Percentiles rank a stretch among this genome's conserved stretches.
phyloP scores from a whole-genome alignment of 1,140 invertebrate species.

The Helicoverpa zea region DNA sequence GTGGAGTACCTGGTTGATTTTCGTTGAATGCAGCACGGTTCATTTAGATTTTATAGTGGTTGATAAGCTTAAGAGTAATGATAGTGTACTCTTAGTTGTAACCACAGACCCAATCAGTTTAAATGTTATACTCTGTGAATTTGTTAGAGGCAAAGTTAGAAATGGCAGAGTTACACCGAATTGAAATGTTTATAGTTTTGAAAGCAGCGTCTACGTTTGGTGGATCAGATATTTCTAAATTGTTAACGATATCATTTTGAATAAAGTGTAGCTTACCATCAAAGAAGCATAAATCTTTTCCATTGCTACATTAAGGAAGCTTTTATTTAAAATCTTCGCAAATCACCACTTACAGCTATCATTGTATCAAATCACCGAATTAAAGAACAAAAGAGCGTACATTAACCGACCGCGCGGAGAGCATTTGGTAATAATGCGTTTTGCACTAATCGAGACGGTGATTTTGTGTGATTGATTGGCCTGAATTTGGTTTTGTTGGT shows the following conservation, averaged over 20 bases:
- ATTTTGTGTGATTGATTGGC: slow-evolving; percentile 35
- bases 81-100: not conserved
- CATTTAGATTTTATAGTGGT: slow-evolving; percentile 18
- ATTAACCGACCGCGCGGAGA: slow-evolving; percentile 21
- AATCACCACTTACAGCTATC: slow-evolving; percentile 25
- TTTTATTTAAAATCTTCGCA: slow-evolving; percentile 22
- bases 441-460: slow-evolving; percentile 9
- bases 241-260: no score
- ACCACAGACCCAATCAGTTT: not conserved
- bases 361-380: slow-evolving; percentile 39
- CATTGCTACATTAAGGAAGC: slow-evolving; percentile 12
- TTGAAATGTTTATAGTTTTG: no score
- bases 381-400: slow-evolving; percentile 17
- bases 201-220: no score
- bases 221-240: no score
- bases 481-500: slow-evolving; percentile 7
- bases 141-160: no score
- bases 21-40: slow-evolving; percentile 1
- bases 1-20: slow-evolving; percentile 1
- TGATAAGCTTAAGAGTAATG: slow-evolving; percentile 10
- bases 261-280: not conserved
- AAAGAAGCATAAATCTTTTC: not conserved
- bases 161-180: no score
- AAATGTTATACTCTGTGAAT: no score
- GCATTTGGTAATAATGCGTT: slow-evolving; percentile 20